Percentiles rank a stretch among this genome's conserved stretches.
Conservation (phyloP, 1,140 invertebrate species). For the Drosophila athabasca region DNA sequence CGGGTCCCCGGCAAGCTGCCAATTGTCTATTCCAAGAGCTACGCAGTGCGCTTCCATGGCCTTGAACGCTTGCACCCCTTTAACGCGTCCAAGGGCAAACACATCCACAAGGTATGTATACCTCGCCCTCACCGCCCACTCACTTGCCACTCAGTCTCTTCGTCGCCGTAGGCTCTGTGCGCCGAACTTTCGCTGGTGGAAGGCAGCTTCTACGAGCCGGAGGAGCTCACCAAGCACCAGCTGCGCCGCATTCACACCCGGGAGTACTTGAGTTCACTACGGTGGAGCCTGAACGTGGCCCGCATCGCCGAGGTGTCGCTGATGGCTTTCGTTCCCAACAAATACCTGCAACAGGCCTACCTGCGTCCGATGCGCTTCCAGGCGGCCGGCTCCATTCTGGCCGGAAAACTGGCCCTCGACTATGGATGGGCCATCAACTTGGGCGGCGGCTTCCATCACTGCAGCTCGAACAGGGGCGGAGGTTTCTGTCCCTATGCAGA, state of each 20-base stretch:
- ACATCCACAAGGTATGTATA: constrained; percentile 87
- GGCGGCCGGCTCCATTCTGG: constrained; percentile 92
- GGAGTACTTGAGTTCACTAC: constrained; percentile 89
- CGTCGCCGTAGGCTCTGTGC: constrained; percentile 85
- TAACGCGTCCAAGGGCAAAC: constrained; percentile 93
- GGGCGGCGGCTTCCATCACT: constrained; percentile 95
- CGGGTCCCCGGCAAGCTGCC: constrained; percentile 84
- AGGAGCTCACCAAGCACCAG: constrained; percentile 88
- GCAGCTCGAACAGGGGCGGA: constrained; percentile 88
- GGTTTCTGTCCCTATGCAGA: constrained; percentile 96
- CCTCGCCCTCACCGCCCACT: neutral
- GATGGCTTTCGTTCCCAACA: constrained; percentile 90
- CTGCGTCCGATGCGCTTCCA: constrained; percentile 91
- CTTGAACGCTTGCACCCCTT: constrained; percentile 94
- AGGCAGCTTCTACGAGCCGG: constrained; percentile 86
- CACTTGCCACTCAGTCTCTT: neutral
- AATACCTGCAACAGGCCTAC: constrained; percentile 90
- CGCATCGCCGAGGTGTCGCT: constrained; percentile 90
- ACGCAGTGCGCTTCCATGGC: constrained; percentile 92
- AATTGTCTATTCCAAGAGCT: constrained; percentile 90
- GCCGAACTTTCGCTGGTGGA: constrained; percentile 84
- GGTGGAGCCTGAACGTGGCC: constrained; percentile 91
- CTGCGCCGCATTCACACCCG: constrained; percentile 89
- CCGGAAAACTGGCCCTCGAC: constrained; percentile 91
- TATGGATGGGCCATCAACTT: constrained; percentile 94